phyloP scores from a whole-genome alignment of 2,888 invertebrate species.

The Acronicta alni region DNA sequence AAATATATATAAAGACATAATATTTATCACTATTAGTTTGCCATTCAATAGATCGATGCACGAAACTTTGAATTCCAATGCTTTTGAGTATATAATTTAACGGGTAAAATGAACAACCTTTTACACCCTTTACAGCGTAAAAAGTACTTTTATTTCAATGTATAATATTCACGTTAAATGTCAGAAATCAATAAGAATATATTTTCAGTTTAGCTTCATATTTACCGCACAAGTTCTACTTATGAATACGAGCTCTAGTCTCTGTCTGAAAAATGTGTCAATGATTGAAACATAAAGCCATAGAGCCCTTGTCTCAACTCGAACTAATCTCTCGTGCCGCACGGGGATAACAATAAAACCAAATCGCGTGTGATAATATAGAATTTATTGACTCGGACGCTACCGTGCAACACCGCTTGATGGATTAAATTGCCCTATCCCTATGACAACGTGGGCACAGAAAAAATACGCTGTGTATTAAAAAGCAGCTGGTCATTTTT shows the following conservation, averaged over 20 bases:
- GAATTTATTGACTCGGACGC: constrained; percentile 86
- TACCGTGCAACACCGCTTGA: constrained; percentile 81
- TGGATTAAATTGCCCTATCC: constrained; percentile 90
- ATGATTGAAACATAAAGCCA: constrained; percentile 34
- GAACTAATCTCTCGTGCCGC: constrained; percentile 75
- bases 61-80: no score
- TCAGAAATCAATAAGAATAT: no score
- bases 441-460: constrained; percentile 88
- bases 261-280: neutral
- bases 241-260: neutral
- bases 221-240: neutral
- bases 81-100: no score
- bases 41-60: no score
- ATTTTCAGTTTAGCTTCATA: no score
- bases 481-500: constrained; percentile 89
- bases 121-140: no score
- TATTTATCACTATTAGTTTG: no score
- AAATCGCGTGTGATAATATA: constrained; percentile 84
- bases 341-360: constrained; percentile 83
- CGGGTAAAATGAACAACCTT: no score
- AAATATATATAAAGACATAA: neutral
- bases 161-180: no score
- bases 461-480: constrained; percentile 88
- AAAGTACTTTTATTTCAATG: no score
- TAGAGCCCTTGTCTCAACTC: constrained; percentile 49